A percentile compares a stretch with the other conserved stretches of the same genome.
Conservation (phyloP, 1,140 invertebrate species). For the Anoplolepis gracilipes region DNA sequence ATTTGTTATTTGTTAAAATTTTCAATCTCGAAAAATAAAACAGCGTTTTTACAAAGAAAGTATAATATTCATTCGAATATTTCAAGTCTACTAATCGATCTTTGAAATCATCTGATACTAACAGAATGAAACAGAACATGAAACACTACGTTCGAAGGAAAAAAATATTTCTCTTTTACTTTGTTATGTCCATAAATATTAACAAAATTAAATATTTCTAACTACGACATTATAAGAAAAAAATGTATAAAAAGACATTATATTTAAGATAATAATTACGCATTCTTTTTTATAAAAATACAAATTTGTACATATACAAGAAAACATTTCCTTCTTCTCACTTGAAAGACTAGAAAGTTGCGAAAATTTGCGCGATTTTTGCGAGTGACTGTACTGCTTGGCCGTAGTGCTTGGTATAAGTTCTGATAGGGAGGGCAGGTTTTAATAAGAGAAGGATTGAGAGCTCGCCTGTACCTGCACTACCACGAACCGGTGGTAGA, state of each 20-base stretch:
- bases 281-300: not conserved
- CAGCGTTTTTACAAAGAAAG: too few species aligned
- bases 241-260: not conserved
- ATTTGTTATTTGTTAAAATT: not conserved
- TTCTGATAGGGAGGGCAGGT: slow-evolving; percentile 84
- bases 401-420: slow-evolving; percentile 77
- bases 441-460: slow-evolving; percentile 85
- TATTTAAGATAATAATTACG: not conserved
- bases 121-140: not conserved
- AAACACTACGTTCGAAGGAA: not conserved
- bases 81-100: not conserved
- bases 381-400: slow-evolving; percentile 77
- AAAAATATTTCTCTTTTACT: not conserved
- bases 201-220: not conserved
- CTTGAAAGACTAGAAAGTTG: not conserved
- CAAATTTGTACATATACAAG: too few species aligned
- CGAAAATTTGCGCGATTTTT: slow-evolving; percentile 65
- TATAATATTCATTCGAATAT: not conserved
- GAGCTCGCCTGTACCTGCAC: slow-evolving; percentile 77
- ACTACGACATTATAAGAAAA: not conserved
- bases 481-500: slow-evolving; percentile 71
- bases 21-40: not conserved
- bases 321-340: not conserved
- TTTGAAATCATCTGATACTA: not conserved
- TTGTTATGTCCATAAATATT: not conserved